phyloP scores from a whole-genome alignment of 2,797 vertebrate species.

The Choloepus didactylus region DNA sequence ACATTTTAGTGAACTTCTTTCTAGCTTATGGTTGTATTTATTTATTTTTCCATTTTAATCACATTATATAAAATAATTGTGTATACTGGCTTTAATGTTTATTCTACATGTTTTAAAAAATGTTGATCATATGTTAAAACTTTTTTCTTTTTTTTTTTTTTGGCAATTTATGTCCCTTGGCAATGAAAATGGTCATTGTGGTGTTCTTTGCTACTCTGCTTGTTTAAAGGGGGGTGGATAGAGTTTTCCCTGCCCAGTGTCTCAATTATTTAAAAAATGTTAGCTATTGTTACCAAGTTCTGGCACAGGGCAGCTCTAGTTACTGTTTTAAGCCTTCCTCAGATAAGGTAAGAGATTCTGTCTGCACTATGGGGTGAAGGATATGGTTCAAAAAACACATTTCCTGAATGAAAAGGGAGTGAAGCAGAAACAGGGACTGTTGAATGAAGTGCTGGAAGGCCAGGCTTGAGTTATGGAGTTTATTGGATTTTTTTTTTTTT shows the following conservation, averaged over 20 bases:
- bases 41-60: neutral
- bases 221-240: neutral
- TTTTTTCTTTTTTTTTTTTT: neutral
- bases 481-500: neutral
- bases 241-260: neutral
- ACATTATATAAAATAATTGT: too few relatives aligned
- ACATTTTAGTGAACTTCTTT: neutral
- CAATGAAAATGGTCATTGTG: slow-evolving; percentile 21
- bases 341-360: slow-evolving; percentile 56
- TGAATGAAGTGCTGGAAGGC: slow-evolving; percentile 5
- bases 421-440: neutral
- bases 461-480: neutral
- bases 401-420: slow-evolving; percentile 13
- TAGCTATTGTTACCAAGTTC: slow-evolving; percentile 65
- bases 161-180: slow-evolving; percentile 25
- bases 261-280: slow-evolving; percentile 33
- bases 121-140: too few relatives aligned
- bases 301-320: neutral
- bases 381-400: slow-evolving; percentile 8
- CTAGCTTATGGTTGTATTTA: neutral
- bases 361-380: neutral
- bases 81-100: too few relatives aligned
- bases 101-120: too few relatives aligned
- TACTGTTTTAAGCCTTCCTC: slow-evolving; percentile 62
- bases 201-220: neutral